Evolutionary conservation across 2,113 vertebrate genomes (phyloP).

Genomic region (Catharus bicknelli): DNA sequence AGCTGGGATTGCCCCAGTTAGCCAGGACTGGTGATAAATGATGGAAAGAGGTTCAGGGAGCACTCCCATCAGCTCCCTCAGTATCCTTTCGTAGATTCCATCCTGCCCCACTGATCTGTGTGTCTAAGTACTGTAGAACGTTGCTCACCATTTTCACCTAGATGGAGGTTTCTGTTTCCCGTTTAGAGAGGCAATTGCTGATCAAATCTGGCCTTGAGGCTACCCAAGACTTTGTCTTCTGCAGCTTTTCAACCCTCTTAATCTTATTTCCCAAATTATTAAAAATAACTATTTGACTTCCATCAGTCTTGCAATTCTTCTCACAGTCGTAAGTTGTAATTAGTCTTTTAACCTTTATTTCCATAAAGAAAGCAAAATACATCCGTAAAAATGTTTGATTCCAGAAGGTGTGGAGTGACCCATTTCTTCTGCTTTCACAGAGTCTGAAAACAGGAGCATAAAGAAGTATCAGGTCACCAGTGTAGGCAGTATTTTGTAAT

Average conservation of each 20-base stretch:
- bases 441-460: neutral
- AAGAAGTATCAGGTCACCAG: neutral
- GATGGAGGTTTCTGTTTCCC: neutral
- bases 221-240: neutral
- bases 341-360: neutral
- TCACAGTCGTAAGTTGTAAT: neutral
- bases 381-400: neutral
- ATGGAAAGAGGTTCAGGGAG: accelerated
- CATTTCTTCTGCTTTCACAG: neutral
- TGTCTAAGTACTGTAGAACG: neutral
- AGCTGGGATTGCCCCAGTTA: neutral
- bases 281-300: neutral
- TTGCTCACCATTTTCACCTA: neutral
- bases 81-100: too few species aligned
- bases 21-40: neutral
- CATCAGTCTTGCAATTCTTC: neutral
- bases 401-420: neutral
- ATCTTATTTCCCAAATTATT: neutral
- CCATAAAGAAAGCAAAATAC: neutral
- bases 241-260: neutral
- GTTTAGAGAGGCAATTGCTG: neutral
- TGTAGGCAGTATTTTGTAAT: neutral
- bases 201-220: neutral
- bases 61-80: neutral
- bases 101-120: neutral